phyloP scores from a whole-genome alignment of 2,888 invertebrate genomes.

The Celastrina argiolus region DNA sequence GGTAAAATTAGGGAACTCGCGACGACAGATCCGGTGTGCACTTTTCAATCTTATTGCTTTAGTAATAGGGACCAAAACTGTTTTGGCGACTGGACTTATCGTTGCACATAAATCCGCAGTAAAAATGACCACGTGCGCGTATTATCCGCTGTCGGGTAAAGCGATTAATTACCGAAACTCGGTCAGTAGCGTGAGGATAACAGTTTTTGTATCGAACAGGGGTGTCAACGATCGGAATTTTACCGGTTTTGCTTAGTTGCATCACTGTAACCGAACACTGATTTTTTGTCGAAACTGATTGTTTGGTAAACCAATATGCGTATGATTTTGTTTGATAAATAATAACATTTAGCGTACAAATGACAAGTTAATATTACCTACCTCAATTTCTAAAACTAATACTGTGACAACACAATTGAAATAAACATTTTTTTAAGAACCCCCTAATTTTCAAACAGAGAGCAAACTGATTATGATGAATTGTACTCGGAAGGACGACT shows the following conservation, averaged over 20 bases:
- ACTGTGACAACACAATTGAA: too few relatives aligned
- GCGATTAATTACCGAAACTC: slow-evolving; percentile 26
- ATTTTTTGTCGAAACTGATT: neutral
- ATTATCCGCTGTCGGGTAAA: slow-evolving; percentile 7
- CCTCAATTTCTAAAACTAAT: too few relatives aligned
- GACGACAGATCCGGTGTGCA: too few relatives aligned
- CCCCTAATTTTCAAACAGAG: too few relatives aligned
- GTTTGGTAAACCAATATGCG: neutral
- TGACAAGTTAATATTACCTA: too few relatives aligned
- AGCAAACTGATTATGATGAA: too few relatives aligned
- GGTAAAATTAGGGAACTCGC: neutral
- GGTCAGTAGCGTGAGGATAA: slow-evolving; percentile 31
- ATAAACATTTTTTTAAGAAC: too few relatives aligned
- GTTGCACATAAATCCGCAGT: neutral
- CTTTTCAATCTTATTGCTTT: too few relatives aligned
- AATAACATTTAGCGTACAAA: too few relatives aligned
- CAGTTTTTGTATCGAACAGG: slow-evolving; percentile 33
- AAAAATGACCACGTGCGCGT: slow-evolving; percentile 13
- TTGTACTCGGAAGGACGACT: too few relatives aligned
- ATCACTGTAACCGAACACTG: neutral
- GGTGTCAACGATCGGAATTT: slow-evolving; percentile 27
- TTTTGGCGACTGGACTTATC: neutral
- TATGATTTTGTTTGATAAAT: too few relatives aligned
- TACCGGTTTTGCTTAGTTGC: slow-evolving; percentile 14
- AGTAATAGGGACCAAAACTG: too few relatives aligned